Evolutionary conservation across 2,113 vertebrate genomes (phyloP), one percentile per base, ranked within the genome.

Genomic region (Xyrauchen texanus): DNA sequence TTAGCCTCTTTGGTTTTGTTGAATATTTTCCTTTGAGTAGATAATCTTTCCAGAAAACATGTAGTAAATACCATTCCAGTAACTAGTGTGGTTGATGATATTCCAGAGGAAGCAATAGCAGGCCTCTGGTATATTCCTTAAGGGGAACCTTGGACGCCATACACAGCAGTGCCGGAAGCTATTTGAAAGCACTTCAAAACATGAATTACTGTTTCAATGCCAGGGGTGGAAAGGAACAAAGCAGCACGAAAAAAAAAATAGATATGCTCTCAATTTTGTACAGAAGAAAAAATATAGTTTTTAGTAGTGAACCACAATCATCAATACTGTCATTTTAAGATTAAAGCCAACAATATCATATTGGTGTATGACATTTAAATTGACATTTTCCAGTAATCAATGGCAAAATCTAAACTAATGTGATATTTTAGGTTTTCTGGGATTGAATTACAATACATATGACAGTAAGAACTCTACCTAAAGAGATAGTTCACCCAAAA

Each of bases 71-170:
- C 51, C 4, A 9, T 79, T 63, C 76, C 79, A 63, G 78, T 65
- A 78, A 86, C 80, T 83, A 74, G 58, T 79, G 83, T 64, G 0
- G 21, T 77, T 85, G 81, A 89, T 76, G 81, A 85, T 86, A 87
- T 88, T 92, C 79, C 82, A 81, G 60, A 88, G 89, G 86, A 89
- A 91, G 87, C 60, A 76, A 83, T 83, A 89, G n/a, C n/a, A n/a
- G n/a, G n/a, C 63, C 77, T 85, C 80, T 68, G 73, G 47, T 47
- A 45, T 80, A 83, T 84, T 88, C 86, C 87, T 86, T 66, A 57
- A 86, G 84, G 87, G 82, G 74, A 81, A 84, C 82, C 64, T 82
- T 83, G 83, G 85, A 88, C 66, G 55, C 71, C 75, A 81, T 76
- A 76, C 84, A 71, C 82, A 81, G 84, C 71, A 83, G 71, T 72